phyloP scores from a whole-genome alignment of 2,797 vertebrate species.

The Decapterus maruadsi region DNA sequence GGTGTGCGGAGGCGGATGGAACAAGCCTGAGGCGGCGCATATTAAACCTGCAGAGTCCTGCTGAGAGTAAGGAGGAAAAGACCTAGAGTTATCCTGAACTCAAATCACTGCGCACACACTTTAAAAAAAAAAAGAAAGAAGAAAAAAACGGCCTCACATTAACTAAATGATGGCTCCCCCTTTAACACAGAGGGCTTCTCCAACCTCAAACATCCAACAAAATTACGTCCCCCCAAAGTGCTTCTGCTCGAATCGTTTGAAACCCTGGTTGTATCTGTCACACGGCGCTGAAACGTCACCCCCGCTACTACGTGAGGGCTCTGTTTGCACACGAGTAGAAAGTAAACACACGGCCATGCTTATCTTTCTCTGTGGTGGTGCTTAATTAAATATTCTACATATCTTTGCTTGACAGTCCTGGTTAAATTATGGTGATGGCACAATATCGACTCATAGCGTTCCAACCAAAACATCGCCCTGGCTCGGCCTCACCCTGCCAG shows the following conservation, averaged over 20 bases:
- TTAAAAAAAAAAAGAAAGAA: slow-evolving; percentile 61
- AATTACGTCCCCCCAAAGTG: slow-evolving; percentile 31
- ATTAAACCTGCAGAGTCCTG: slow-evolving; percentile 62
- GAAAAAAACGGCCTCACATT: slow-evolving; percentile 60
- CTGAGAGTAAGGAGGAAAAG: slow-evolving; percentile 51
- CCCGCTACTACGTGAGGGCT: slow-evolving; percentile 2
- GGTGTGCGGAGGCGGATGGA: slow-evolving; percentile 59
- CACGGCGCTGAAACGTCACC: slow-evolving; percentile 18
- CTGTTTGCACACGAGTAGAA: slow-evolving; percentile 23
- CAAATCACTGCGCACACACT: slow-evolving; percentile 49
- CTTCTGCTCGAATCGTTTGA: slow-evolving; percentile 18
- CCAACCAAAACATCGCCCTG: slow-evolving; percentile 47
- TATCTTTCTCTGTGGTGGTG: slow-evolving; percentile 37
- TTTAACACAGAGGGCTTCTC: slow-evolving; percentile 62
- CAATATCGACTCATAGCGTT: slow-evolving; percentile 3
- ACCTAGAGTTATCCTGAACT: slow-evolving; percentile 58
- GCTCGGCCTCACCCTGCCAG: slow-evolving; percentile 44
- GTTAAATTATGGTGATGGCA: slow-evolving; percentile 43
- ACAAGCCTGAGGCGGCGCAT: slow-evolving; percentile 57
- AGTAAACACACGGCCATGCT: slow-evolving; percentile 38
- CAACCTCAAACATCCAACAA: slow-evolving; percentile 57
- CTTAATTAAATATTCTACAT: slow-evolving; percentile 40
- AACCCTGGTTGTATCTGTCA: slow-evolving; percentile 10
- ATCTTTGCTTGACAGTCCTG: slow-evolving; percentile 38
- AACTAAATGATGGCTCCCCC: slow-evolving; percentile 50